A percentile compares a stretch with the other conserved stretches of the same genome.
phyloP scores from a whole-genome alignment of 1,140 invertebrate species.

The Fopius arisanus region DNA sequence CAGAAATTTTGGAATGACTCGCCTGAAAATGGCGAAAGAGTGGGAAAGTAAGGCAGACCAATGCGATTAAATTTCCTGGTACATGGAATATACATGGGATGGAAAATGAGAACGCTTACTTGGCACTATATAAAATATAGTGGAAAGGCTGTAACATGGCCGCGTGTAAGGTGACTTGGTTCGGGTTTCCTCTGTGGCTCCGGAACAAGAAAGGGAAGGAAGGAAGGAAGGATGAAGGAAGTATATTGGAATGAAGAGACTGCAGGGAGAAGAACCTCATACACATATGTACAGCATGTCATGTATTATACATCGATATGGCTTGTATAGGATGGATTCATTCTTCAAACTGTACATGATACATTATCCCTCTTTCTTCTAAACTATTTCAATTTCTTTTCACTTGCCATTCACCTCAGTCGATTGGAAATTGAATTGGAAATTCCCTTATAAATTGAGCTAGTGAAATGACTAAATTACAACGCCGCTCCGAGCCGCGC shows the following conservation, averaged over 20 bases:
- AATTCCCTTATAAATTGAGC: neutral
- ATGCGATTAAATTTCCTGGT: neutral
- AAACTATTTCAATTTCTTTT: neutral
- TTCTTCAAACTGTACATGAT: conserved; percentile 1
- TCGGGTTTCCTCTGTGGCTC: conserved; percentile 15
- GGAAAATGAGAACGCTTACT: conserved; percentile 15
- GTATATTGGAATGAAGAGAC: conserved; percentile 13
- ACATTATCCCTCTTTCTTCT: neutral
- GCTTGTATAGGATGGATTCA: neutral
- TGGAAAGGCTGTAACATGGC: conserved; percentile 31
- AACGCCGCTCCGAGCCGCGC: neutral
- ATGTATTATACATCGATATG: neutral
- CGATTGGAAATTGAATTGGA: neutral
- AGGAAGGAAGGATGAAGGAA: conserved; percentile 19
- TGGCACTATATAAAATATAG: conserved; percentile 36
- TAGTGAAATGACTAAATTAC: neutral
- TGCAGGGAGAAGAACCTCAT: neutral
- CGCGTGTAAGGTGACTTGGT: conserved; percentile 26
- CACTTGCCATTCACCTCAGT: neutral
- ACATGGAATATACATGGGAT: neutral
- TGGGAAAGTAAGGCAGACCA: neutral
- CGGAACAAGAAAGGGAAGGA: conserved; percentile 15
- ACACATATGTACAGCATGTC: neutral
- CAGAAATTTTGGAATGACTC: no score
- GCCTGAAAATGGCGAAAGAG: no score